phyloP scores from a whole-genome alignment of 2,797 vertebrate genomes.

The Tapera naevia region DNA sequence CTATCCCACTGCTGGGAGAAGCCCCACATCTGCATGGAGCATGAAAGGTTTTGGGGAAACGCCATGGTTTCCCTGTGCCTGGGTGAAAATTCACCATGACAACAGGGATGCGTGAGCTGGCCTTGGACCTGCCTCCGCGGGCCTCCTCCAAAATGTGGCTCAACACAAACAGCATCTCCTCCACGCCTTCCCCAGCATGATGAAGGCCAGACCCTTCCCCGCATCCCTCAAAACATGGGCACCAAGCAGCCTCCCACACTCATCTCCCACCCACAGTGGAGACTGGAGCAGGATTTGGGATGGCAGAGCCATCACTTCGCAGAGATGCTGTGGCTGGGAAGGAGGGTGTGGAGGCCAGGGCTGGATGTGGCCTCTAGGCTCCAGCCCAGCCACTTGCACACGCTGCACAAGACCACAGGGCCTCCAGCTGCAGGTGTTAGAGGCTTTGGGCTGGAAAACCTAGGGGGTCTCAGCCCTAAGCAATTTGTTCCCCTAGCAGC shows the following conservation, averaged over 20 bases:
- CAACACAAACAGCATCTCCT: neutral
- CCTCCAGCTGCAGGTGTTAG: accelerated
- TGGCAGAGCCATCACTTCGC: neutral
- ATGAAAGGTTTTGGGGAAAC: constrained; percentile 6
- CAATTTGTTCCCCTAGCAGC: accelerated
- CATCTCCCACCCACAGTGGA: neutral
- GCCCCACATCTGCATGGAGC: neutral
- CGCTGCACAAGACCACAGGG: accelerated
- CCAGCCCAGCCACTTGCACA: neutral
- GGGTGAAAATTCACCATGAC: constrained; percentile 68
- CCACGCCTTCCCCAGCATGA: neutral
- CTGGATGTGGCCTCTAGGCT: neutral
- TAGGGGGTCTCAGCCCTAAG: neutral
- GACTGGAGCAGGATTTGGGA: neutral
- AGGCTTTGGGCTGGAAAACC: neutral
- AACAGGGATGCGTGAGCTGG: constrained; percentile 51
- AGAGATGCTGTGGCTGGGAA: neutral
- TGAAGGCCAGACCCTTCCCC: neutral
- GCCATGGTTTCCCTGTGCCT: neutral
- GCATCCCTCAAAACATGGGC: neutral
- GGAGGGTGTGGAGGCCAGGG: neutral
- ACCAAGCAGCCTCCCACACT: neutral
- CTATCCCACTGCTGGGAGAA: neutral
- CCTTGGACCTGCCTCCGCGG: constrained; percentile 18
- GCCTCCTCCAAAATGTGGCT: constrained; percentile 1